Evolutionary conservation across 53 echinoderm and acorn worm species (phyloP).

Genomic region (Holothuria leucospilota): DNA sequence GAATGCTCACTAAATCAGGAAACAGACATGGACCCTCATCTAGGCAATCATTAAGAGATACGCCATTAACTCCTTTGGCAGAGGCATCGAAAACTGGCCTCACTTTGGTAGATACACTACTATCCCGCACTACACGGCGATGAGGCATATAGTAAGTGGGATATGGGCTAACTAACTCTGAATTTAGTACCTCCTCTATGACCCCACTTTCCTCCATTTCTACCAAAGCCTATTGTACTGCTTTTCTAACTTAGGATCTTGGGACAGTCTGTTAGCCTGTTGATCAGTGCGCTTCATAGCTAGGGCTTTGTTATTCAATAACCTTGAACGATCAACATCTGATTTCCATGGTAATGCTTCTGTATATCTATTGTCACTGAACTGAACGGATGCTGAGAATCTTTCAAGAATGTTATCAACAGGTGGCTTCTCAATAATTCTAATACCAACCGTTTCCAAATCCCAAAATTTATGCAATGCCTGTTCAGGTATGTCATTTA

Average conservation of each 20-base stretch:
- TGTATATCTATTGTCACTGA: background rate
- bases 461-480: background rate
- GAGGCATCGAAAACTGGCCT: background rate
- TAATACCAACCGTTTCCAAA: conserved; percentile 9
- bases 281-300: background rate
- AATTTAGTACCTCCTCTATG: background rate
- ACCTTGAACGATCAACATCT: background rate
- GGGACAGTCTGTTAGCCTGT: background rate
- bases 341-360: conserved; percentile 15
- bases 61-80: too few relatives aligned
- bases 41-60: background rate
- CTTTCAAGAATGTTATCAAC: too few relatives aligned
- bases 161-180: background rate
- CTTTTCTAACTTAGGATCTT: conserved; percentile 2
- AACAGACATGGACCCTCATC: conserved; percentile 9
- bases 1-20: background rate
- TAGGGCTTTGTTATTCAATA: background rate
- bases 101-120: background rate
- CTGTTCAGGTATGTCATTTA: too few relatives aligned
- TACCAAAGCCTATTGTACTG: background rate
- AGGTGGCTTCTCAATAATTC: background rate
- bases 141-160: conserved; percentile 7
- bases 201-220: background rate
- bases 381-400: background rate
- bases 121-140: background rate